These are phyloP conservation scores for Portunus trituberculatus DNA, from an alignment of 1,140 invertebrate species.

Conservation along the genomic window DNA sequence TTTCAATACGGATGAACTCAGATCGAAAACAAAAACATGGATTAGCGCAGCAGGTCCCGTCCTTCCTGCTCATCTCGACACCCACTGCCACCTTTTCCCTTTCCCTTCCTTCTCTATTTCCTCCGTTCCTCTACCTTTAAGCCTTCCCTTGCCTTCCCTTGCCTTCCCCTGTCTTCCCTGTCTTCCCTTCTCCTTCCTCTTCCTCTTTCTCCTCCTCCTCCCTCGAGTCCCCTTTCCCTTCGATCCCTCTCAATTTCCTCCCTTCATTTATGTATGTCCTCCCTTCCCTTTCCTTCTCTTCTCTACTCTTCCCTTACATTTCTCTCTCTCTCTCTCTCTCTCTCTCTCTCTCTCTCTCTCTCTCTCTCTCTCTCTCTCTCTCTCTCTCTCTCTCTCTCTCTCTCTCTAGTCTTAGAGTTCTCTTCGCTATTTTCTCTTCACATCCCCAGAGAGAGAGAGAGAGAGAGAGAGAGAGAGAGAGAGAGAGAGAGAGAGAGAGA, in stretches of 20 bases:
- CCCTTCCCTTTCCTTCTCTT: neutral
- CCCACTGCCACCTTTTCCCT: too few relatives aligned
- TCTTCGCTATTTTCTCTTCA: too few relatives aligned
- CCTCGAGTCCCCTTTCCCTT: neutral
- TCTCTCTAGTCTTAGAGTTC: neutral
- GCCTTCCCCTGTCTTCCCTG: neutral
- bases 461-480: neutral
- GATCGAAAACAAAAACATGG: too few relatives aligned
- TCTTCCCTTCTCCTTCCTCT: neutral
- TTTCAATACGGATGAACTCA: too few relatives aligned
- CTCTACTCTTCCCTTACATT: neutral
- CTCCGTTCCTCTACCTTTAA: too few relatives aligned
- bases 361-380: slow-evolving; percentile 42
- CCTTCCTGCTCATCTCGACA: too few relatives aligned
- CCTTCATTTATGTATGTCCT: neutral
- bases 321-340: slow-evolving; percentile 40
- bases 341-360: slow-evolving; percentile 44
- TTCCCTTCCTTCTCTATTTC: too few relatives aligned
- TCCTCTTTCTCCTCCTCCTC: neutral
- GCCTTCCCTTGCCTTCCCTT: neutral
- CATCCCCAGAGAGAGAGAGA: too few relatives aligned
- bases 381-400: slow-evolving; percentile 41
- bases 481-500: too few relatives aligned
- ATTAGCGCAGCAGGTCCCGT: too few relatives aligned
- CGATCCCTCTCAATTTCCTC: neutral